phyloP scores from a whole-genome alignment of 2,888 invertebrate genomes.

The Philaethria dido region DNA sequence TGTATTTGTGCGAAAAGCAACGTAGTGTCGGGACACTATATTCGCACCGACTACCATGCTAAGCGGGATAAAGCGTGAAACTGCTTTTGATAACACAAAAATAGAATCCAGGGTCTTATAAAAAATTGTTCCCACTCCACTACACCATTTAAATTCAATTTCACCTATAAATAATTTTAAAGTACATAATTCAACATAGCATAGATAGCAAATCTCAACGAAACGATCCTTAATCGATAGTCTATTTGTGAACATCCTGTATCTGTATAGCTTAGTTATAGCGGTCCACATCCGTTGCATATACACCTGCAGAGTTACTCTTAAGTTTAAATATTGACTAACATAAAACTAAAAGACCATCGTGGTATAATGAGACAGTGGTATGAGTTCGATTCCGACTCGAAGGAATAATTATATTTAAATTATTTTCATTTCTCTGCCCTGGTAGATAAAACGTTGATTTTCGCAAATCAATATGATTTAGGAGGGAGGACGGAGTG shows the following conservation, averaged over 20 bases:
- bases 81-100: neutral
- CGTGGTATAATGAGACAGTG: no score
- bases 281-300: conserved; percentile 63
- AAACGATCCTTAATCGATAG: conserved; percentile 17
- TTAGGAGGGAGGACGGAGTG: no score
- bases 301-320: conserved; percentile 56
- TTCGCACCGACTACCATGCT: no score
- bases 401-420: no score
- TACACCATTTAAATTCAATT: neutral
- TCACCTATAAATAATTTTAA: conserved; percentile 7
- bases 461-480: no score
- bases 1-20: no score
- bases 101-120: neutral
- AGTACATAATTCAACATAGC: conserved; percentile 6
- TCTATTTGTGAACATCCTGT: conserved; percentile 51
- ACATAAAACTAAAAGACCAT: conserved; percentile 12
- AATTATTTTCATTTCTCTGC: no score
- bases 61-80: no score
- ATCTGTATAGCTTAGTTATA: conserved; percentile 53
- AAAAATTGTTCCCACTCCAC: neutral
- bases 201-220: conserved; percentile 23
- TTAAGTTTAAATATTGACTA: conserved; percentile 18
- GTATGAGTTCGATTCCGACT: no score
- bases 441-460: no score
- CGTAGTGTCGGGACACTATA: no score